Conservation (phyloP, 2,888 invertebrate genomes). For the Conchocele bisecta region DNA sequence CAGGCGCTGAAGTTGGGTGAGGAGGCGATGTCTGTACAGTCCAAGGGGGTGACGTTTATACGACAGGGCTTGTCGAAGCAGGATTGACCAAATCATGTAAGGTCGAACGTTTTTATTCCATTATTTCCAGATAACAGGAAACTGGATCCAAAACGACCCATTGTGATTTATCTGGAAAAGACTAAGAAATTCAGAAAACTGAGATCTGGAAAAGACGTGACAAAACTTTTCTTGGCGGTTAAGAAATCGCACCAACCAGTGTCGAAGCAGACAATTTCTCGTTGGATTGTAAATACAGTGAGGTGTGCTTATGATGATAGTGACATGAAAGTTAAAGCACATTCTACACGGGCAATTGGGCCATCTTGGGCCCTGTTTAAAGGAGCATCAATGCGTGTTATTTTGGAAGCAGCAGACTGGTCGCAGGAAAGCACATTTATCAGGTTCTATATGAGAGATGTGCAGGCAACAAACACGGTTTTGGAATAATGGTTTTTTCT, state of each 20-base stretch:
- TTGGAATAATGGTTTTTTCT: no score
- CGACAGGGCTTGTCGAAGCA: constrained; percentile 23
- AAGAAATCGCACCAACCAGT: constrained; percentile 45
- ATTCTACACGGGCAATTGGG: constrained; percentile 35
- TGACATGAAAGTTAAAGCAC: constrained; percentile 21
- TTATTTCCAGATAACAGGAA: constrained; percentile 14
- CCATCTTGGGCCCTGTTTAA: constrained; percentile 42
- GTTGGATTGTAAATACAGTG: constrained; percentile 38
- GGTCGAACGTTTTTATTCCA: constrained; percentile 21
- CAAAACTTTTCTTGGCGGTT: constrained; percentile 44
- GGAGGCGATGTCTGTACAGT: not conserved
- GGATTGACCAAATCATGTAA: constrained; percentile 20
- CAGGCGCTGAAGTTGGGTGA: constrained; percentile 18
- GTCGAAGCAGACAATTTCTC: constrained; percentile 42
- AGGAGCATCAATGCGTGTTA: constrained; percentile 24
- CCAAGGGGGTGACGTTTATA: constrained; percentile 6
- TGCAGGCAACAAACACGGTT: no score
- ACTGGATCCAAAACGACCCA: constrained; percentile 21
- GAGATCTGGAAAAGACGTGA: no score
- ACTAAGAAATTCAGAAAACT: not conserved
- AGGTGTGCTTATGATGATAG: constrained; percentile 25
- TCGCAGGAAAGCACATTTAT: constrained; percentile 26
- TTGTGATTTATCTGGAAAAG: not conserved
- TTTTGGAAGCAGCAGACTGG: constrained; percentile 43
- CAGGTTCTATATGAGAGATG: constrained; percentile 32